Evolutionary conservation across 2,797 vertebrate genomes (phyloP).

Genomic region (Smutsia gigantea): DNA sequence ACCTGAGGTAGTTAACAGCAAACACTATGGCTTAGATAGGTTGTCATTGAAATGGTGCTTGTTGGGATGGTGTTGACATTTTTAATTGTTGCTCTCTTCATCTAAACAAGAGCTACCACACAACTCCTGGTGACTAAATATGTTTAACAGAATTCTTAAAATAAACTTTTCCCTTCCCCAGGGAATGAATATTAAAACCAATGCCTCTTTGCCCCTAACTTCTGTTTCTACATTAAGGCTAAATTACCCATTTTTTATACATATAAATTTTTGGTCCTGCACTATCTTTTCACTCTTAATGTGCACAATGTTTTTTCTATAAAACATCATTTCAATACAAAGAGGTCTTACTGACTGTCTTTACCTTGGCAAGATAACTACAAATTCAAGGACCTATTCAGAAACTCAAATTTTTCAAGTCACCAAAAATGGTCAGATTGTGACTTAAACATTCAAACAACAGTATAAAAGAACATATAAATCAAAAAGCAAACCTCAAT

Average conservation of each 20-base stretch:
- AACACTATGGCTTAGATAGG: not conserved
- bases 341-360: not conserved
- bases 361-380: constrained; percentile 8
- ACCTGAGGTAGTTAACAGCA: not conserved
- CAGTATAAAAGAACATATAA: constrained; percentile 1
- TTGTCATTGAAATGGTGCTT: not conserved
- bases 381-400: not conserved
- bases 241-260: not conserved
- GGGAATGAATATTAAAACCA: constrained; percentile 48
- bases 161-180: not conserved
- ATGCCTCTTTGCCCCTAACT: constrained; percentile 2
- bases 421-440: not conserved
- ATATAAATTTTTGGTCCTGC: not conserved
- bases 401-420: constrained; percentile 20
- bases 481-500: constrained; percentile 2
- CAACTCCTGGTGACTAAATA: constrained; percentile 41
- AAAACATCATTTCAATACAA: constrained; percentile 38
- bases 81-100: not conserved
- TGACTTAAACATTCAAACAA: constrained; percentile 24
- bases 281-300: not conserved
- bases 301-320: not conserved
- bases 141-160: constrained; percentile 44
- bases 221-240: not conserved
- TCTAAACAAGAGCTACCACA: not conserved
- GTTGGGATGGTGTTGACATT: constrained; percentile 6